Conservation (phyloP, 2,797 vertebrate genomes). For the Rousettus madagascariensis region DNA sequence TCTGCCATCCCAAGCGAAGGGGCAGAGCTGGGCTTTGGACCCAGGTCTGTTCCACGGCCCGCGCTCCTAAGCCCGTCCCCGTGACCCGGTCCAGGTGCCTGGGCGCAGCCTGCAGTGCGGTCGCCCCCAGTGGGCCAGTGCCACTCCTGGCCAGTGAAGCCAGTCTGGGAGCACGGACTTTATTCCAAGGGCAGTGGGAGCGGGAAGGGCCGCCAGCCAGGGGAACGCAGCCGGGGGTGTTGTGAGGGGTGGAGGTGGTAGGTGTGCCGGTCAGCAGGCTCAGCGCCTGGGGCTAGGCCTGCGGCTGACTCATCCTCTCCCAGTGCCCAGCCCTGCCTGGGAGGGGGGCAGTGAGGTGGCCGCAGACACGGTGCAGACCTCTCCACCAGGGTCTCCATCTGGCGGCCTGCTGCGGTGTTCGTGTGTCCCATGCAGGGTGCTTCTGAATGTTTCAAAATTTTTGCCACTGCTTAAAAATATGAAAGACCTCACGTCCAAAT, state of each 20-base stretch:
- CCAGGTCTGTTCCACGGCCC: neutral
- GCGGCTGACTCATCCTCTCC: neutral
- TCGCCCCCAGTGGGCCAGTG: no score
- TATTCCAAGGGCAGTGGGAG: neutral
- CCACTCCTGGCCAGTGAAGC: neutral
- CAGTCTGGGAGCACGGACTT: neutral
- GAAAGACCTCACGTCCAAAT: neutral
- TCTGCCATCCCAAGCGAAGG: neutral
- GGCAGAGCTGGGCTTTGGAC: neutral
- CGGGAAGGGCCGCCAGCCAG: neutral
- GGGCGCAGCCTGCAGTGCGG: neutral
- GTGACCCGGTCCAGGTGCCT: neutral
- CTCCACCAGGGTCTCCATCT: neutral
- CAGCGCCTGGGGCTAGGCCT: neutral
- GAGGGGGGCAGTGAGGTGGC: neutral
- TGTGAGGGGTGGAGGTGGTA: neutral
- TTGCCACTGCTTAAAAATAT: neutral
- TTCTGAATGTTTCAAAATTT: neutral
- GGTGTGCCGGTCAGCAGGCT: neutral
- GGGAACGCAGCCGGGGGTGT: neutral
- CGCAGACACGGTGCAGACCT: rapidly evolving
- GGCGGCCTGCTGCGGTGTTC: rapidly evolving
- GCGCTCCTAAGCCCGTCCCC: neutral
- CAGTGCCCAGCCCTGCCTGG: neutral
- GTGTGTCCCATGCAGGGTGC: neutral